These are phyloP conservation scores for Plebejus argus DNA, from an alignment of 2,888 invertebrate genomes.

Conservation along the genomic window DNA sequence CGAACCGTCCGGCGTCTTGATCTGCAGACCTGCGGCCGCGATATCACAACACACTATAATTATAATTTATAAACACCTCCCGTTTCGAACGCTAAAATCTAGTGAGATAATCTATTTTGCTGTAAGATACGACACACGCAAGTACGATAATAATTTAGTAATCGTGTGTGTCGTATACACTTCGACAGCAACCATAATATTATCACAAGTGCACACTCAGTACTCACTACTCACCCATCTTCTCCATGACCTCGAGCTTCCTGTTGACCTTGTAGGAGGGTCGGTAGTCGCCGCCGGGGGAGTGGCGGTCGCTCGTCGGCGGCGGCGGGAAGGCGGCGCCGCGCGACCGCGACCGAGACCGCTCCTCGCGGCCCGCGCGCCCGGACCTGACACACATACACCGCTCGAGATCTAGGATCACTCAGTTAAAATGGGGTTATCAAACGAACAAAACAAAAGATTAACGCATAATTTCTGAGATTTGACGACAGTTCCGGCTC, in stretches of 20 bases:
- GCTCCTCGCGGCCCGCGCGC: conserved; percentile 51
- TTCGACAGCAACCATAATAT: background rate
- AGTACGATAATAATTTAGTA: too few species aligned
- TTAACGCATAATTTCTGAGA: too few species aligned
- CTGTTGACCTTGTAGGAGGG: conserved; percentile 75
- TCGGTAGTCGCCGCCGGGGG: conserved; percentile 66
- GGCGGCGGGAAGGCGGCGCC: conserved; percentile 58
- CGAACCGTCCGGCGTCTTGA: conserved; percentile 76
- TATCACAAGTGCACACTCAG: conserved; percentile 37
- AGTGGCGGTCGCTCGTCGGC: conserved; percentile 48
- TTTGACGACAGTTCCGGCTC: too few species aligned
- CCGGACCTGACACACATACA: conserved; percentile 39
- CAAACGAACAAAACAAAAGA: too few species aligned
- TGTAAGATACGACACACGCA: too few species aligned
- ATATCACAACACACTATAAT: background rate
- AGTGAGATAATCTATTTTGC: too few species aligned
- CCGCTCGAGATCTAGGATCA: background rate
- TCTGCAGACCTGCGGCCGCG: conserved; percentile 65
- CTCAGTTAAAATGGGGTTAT: too few species aligned
- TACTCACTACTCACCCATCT: conserved; percentile 66
- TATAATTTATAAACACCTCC: background rate
- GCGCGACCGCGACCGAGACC: conserved; percentile 58
- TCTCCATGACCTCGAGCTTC: conserved; percentile 77
- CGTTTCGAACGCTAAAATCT: too few species aligned
- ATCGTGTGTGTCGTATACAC: too few species aligned